Percentiles rank a stretch among this genome's conserved stretches.
phyloP scores from a whole-genome alignment of 2,113 vertebrate genomes.

The Strix uralensis region DNA sequence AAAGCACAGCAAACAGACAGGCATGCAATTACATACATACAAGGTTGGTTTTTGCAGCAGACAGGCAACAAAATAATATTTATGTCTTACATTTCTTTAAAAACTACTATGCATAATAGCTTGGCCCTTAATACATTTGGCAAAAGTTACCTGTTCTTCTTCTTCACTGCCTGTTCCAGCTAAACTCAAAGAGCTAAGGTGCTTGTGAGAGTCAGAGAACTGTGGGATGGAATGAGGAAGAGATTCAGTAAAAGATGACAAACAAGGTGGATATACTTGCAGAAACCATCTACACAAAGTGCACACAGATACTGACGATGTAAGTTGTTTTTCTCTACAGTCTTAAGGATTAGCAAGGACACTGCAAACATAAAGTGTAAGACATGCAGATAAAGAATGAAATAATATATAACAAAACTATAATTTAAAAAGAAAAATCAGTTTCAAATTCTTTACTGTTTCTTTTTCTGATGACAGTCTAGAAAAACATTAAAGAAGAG shows the following conservation, averaged over 20 bases:
- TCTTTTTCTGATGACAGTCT: background rate
- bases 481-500: background rate
- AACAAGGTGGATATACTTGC: background rate
- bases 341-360: slow-evolving; percentile 38
- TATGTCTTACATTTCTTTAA: background rate
- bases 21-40: background rate
- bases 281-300: slow-evolving; percentile 25
- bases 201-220: slow-evolving; percentile 69
- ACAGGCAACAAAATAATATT: background rate
- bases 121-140: background rate
- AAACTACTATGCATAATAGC: background rate
- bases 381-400: slow-evolving; percentile 31
- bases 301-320: background rate
- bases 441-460: background rate
- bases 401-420: background rate
- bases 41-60: background rate
- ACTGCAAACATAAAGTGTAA: slow-evolving; percentile 18
- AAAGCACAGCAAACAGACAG: background rate
- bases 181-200: slow-evolving; percentile 74
- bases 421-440: background rate
- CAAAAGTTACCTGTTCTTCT: slow-evolving; percentile 76
- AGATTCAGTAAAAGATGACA: slow-evolving; percentile 49
- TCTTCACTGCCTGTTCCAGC: slow-evolving; percentile 76
- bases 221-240: slow-evolving; percentile 55
- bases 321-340: background rate